Conservation (phyloP, 2,797 vertebrate species). For the Propithecus perrieri region DNA sequence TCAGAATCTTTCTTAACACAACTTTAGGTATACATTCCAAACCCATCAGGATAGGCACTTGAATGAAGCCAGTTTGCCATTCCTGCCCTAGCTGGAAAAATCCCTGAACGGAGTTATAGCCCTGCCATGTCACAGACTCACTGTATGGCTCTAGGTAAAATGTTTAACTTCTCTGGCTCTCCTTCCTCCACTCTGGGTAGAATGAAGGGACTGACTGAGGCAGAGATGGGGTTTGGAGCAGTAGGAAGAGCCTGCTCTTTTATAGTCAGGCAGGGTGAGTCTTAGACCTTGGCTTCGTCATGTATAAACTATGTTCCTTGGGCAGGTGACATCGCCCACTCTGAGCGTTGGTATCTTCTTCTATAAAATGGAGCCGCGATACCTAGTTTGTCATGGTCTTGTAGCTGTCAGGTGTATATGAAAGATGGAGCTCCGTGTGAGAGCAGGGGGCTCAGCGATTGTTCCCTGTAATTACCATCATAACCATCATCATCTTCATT, state of each 20-base stretch:
- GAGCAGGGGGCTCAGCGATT: background rate
- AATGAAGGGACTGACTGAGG: background rate
- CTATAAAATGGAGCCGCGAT: background rate
- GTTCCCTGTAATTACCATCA: background rate
- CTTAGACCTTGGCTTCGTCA: background rate
- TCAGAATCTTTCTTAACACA: background rate
- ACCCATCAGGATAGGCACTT: background rate
- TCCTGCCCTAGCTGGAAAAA: background rate
- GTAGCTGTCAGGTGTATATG: background rate
- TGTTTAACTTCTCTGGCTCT: background rate
- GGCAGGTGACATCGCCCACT: background rate
- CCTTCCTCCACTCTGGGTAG: too few relatives aligned
- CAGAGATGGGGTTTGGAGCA: background rate
- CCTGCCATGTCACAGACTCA: accelerated
- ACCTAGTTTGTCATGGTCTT: background rate
- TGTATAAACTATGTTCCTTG: background rate
- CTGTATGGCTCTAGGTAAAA: background rate
- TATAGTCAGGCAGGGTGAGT: background rate
- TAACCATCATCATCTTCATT: background rate
- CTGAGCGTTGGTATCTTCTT: background rate
- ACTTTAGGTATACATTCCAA: background rate
- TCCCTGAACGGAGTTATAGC: background rate
- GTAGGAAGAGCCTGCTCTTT: background rate
- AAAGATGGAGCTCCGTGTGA: background rate
- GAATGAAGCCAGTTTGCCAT: background rate